A percentile compares a stretch with the other conserved stretches of the same genome.
Conservation (phyloP, 2,888 invertebrate species). For the Theristus sp. region DNA sequence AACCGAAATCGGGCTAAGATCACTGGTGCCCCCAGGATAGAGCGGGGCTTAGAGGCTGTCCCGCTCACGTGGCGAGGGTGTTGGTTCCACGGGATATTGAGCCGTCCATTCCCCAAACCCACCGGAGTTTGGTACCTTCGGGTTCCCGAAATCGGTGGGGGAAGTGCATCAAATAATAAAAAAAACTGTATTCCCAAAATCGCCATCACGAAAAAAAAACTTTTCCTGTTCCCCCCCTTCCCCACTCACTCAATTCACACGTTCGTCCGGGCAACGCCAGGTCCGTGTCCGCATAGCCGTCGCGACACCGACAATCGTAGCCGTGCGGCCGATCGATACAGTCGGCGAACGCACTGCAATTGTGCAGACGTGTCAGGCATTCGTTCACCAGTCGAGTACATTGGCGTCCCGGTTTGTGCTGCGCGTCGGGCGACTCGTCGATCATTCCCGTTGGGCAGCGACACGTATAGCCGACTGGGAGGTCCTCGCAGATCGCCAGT, state of each 20-base stretch:
- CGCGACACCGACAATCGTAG: slow-evolving; percentile 18
- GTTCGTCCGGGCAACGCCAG: slow-evolving; percentile 20
- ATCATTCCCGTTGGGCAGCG: slow-evolving; percentile 21
- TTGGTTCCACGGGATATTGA: too few relatives aligned
- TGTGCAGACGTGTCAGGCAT: slow-evolving; percentile 22
- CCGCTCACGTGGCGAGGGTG: too few relatives aligned
- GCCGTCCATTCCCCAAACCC: too few relatives aligned
- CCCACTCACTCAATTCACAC: slow-evolving; percentile 18
- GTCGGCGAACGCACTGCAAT: slow-evolving; percentile 23
- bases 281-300: slow-evolving; percentile 25
- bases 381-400: slow-evolving; percentile 15
- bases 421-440: slow-evolving; percentile 22
- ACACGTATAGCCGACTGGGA: slow-evolving; percentile 18
- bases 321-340: slow-evolving; percentile 20
- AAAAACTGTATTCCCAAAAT: too few relatives aligned
- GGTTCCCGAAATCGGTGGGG: too few relatives aligned
- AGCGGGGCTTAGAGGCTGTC: too few relatives aligned
- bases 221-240: too few relatives aligned
- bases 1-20: too few relatives aligned
- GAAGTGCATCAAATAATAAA: too few relatives aligned
- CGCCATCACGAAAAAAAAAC: too few relatives aligned
- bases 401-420: neutral
- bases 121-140: too few relatives aligned
- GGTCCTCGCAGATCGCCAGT: slow-evolving; percentile 2
- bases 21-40: too few relatives aligned